Percentiles rank a stretch among this genome's conserved stretches.
Evolutionary conservation across 2,113 vertebrate genomes (phyloP).

Genomic region (Nipponia nippon): DNA sequence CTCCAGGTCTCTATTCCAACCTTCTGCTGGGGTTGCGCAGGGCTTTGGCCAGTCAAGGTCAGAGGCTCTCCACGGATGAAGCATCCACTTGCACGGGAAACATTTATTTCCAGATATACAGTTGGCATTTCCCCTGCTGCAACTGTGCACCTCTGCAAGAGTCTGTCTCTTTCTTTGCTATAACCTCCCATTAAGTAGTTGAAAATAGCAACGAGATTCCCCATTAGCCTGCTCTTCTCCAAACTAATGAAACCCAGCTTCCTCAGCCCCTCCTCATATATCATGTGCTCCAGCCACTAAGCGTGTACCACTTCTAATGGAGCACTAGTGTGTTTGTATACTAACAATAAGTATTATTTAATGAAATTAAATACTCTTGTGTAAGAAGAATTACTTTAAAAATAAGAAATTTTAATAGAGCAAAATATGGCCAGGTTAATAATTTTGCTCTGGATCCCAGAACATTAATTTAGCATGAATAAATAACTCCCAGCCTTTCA

Average conservation of each 20-base stretch:
- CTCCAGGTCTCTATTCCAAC: not conserved
- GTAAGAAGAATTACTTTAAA: not conserved
- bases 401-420: not conserved
- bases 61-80: not conserved
- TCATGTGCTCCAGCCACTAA: not conserved
- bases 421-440: slow-evolving; percentile 1
- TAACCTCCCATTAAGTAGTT: not conserved
- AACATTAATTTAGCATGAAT: slow-evolving; percentile 27
- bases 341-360: not conserved
- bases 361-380: not conserved
- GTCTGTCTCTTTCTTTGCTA: not conserved
- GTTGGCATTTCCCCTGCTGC: not conserved
- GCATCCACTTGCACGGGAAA: not conserved
- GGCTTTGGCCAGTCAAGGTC: not conserved
- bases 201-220: not conserved
- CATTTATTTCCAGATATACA: not conserved
- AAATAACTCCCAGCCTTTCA: slow-evolving; percentile 52
- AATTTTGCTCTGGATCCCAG: not conserved
- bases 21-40: not conserved
- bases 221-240: not conserved
- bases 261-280: not conserved
- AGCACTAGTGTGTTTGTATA: not conserved
- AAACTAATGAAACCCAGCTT: slow-evolving; percentile 2
- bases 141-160: not conserved
- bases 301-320: not conserved